Conservation (phyloP, 2,888 invertebrate genomes). For the Adineta ricciae region DNA sequence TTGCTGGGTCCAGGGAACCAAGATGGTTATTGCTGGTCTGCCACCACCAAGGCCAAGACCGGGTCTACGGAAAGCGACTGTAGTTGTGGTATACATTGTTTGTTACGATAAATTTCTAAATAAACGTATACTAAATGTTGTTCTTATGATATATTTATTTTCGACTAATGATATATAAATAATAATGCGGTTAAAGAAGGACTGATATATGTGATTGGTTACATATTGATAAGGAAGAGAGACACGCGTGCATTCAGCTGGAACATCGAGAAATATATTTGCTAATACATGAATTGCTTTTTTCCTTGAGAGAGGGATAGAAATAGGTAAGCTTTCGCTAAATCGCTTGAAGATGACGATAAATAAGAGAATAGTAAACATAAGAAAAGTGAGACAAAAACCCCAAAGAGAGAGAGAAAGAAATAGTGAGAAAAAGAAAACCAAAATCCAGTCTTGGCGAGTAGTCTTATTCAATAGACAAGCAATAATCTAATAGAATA, state of each 20-base stretch:
- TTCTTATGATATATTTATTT: not conserved
- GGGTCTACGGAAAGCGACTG: not conserved
- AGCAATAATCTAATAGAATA: too few relatives aligned
- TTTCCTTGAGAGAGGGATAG: not conserved
- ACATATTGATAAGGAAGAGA: not conserved
- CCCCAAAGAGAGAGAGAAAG: not conserved
- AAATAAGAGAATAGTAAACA: not conserved
- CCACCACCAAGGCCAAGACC: not conserved
- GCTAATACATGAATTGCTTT: not conserved
- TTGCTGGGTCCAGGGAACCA: not conserved
- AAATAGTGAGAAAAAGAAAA: too few relatives aligned
- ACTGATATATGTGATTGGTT: not conserved
- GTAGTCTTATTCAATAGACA: too few relatives aligned
- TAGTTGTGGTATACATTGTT: not conserved
- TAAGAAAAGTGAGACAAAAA: not conserved
- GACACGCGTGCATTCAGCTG: not conserved
- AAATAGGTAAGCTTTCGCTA: not conserved
- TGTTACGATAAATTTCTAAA: not conserved
- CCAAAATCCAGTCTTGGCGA: too few relatives aligned
- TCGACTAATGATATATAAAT: not conserved
- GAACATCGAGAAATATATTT: not conserved
- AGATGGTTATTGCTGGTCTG: not conserved
- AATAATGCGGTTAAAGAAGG: not conserved
- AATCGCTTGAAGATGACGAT: not conserved
- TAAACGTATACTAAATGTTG: not conserved